Evolutionary conservation across 1,140 invertebrate genomes (phyloP).

Genomic region (Lordiphosa mommai): DNA sequence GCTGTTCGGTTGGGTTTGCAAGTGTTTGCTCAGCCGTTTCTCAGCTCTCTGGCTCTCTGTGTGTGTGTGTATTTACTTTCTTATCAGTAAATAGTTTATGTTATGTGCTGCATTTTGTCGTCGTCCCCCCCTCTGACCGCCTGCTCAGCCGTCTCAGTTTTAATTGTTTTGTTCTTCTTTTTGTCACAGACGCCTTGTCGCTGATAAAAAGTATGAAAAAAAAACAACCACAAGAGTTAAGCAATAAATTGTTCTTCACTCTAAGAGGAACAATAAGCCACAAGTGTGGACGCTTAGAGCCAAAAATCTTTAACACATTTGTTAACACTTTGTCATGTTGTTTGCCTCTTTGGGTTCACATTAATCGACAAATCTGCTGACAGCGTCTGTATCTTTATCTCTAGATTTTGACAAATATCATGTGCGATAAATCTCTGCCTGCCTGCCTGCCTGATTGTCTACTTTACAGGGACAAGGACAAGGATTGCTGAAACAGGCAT

Average conservation of each 20-base stretch:
- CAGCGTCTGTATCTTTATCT: slow-evolving; percentile 51
- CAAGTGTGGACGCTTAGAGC: slow-evolving; percentile 25
- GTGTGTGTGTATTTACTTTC: slow-evolving; percentile 26
- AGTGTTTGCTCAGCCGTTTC: slow-evolving; percentile 72
- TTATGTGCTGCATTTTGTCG: slow-evolving; percentile 51
- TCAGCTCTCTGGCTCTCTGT: slow-evolving; percentile 1
- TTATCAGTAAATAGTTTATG: slow-evolving; percentile 75
- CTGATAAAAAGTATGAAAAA: slow-evolving; percentile 34
- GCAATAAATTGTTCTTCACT: slow-evolving; percentile 1
- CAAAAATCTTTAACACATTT: slow-evolving; percentile 22
- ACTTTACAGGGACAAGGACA: background rate
- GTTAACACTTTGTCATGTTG: slow-evolving; percentile 33
- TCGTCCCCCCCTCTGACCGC: background rate
- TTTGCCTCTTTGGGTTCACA: slow-evolving; percentile 51
- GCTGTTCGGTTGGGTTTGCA: slow-evolving; percentile 43
- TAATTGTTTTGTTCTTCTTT: slow-evolving; percentile 46
- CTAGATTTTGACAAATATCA: slow-evolving; percentile 54
- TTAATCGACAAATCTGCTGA: slow-evolving; percentile 57
- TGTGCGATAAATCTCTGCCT: slow-evolving; percentile 54
- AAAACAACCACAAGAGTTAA: slow-evolving; percentile 1
- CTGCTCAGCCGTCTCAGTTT: slow-evolving; percentile 5
- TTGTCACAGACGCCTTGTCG: slow-evolving; percentile 27
- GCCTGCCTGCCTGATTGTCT: slow-evolving; percentile 17
- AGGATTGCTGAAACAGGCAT: slow-evolving; percentile 2
- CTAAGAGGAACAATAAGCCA: slow-evolving; percentile 14